Base-by-base conservation (phyloP, 2,113 vertebrate genomes). In the Spea bombifrons region DNA sequence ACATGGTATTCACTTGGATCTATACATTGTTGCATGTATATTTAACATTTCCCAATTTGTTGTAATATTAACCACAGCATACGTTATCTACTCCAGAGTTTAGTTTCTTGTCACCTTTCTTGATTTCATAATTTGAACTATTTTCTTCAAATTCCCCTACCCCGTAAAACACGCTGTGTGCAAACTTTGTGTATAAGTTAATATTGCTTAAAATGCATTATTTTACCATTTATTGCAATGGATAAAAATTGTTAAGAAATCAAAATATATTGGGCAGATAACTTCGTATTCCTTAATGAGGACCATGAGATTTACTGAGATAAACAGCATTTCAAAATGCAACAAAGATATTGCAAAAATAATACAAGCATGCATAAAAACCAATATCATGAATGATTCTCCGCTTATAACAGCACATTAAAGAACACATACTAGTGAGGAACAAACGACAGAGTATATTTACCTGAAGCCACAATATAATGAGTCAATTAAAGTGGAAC, bases 361-460 rank as follows among this genome's bases (percentile, higher is more conserved):
- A 73, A 79, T 48, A 73, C 16, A n/a, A 66, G 70, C 77, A 79
- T 79, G 77, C 77, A 73, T 55, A 57, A 5, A 12, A 73, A 79
- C 44, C 44, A 73, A 30, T 59, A 57, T 15, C 49, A 63, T 46
- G 71, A 71, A 71, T 5, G 13, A 78, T 47, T 59, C 4, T 48
- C 47, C 65, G 76, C 12, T 47, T 47, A 48, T 46, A 45, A 79
- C 63, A 73, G 49, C 49, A 73, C 43, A 52, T 66, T 47, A 65
- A 53, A 67, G 45, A 73, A 53, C 61, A 46, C 5, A 7, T 30
- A 55, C 55, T 46, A 63, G 47, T 53, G 44, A 49, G 47, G 52
- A 47, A 66, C 12, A 44, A 52, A 12, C 30, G 30, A 30, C 30
- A 30, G 30, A 30, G 30, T 30, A 30, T 30, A 30, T 30, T 30